phyloP scores from a whole-genome alignment of 1,140 invertebrate genomes.

The Ericerus pela region DNA sequence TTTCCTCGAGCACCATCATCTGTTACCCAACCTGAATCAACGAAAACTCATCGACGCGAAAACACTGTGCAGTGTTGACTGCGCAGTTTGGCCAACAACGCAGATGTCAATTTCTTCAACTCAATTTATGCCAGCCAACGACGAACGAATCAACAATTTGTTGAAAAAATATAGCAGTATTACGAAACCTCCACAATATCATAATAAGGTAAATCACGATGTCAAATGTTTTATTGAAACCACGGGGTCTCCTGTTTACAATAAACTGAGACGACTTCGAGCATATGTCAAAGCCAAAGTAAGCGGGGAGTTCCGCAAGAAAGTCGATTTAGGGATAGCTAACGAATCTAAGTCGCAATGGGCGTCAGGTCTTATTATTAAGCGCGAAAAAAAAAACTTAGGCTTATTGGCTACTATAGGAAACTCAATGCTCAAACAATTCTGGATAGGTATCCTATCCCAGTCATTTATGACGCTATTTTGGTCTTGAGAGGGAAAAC shows the following conservation, averaged over 20 bases:
- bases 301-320: conserved; percentile 23
- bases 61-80: neutral
- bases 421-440: conserved; percentile 29
- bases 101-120: neutral
- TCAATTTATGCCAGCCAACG: neutral
- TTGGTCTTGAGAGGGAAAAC: conserved; percentile 25
- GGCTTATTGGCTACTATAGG: conserved; percentile 29
- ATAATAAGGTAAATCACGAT: neutral
- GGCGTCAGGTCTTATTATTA: conserved; percentile 33
- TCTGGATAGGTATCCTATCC: conserved; percentile 29
- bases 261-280: neutral
- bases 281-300: conserved; percentile 20
- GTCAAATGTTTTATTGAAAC: neutral
- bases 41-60: neutral
- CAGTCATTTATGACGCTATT: neutral
- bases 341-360: conserved; percentile 28
- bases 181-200: neutral
- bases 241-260: neutral
- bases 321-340: conserved; percentile 24
- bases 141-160: neutral
- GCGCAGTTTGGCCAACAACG: neutral
- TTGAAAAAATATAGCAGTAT: neutral
- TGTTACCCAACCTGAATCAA: neutral
- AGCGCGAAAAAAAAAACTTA: conserved; percentile 32
- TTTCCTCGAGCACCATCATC: neutral